Evolutionary conservation across 2,888 invertebrate genomes (phyloP).

Genomic region (Catocala sponsa): DNA sequence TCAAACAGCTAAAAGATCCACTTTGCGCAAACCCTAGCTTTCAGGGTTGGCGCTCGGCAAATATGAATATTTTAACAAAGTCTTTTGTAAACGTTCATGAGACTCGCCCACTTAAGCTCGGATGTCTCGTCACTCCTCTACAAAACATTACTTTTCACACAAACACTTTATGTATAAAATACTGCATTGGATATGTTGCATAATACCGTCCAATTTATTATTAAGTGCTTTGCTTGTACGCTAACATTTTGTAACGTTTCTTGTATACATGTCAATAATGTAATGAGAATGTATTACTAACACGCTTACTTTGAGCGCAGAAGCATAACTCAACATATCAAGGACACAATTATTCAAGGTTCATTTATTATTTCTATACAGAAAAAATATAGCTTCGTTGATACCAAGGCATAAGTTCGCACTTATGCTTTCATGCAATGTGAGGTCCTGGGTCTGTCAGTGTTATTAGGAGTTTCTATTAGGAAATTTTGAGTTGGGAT

Average conservation of each 20-base stretch:
- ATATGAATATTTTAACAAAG: slow-evolving; percentile 69
- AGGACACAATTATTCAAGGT: no score
- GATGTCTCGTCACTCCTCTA: slow-evolving; percentile 51
- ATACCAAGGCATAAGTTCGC: no score
- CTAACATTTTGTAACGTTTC: neutral
- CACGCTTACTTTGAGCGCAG: no score
- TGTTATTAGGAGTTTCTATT: no score
- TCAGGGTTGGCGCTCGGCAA: slow-evolving; percentile 45
- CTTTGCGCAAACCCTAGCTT: slow-evolving; percentile 38
- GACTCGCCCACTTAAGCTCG: slow-evolving; percentile 54
- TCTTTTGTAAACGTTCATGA: slow-evolving; percentile 65
- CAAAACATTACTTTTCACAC: slow-evolving; percentile 37
- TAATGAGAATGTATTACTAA: neutral
- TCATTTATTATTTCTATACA: no score
- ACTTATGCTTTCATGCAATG: no score
- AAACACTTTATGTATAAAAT: slow-evolving; percentile 23
- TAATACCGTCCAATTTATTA: slow-evolving; percentile 16
- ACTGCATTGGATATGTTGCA: slow-evolving; percentile 4
- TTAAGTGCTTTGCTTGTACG: neutral
- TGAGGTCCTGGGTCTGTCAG: no score
- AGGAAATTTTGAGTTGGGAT: no score
- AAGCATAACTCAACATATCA: no score
- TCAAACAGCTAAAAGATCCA: slow-evolving; percentile 26
- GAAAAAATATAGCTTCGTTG: no score
- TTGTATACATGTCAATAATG: no score